Conservation (phyloP, 2,113 vertebrate genomes). For the Halcyon malimbica region DNA sequence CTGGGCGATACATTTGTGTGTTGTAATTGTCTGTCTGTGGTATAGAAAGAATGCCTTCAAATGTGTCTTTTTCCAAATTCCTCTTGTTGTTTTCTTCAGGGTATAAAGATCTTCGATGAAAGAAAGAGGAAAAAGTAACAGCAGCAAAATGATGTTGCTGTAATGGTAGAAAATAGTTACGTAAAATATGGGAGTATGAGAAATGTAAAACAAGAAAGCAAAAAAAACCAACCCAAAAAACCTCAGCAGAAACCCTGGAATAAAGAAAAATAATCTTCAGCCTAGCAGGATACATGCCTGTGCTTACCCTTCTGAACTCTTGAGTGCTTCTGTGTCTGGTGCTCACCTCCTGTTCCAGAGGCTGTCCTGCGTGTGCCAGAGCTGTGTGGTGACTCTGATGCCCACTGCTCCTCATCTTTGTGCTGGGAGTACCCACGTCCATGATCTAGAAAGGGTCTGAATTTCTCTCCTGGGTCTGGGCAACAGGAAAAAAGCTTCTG, state of each 20-base stretch:
- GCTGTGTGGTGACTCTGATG: too few relatives aligned
- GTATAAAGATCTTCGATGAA: neutral
- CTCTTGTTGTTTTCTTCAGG: neutral
- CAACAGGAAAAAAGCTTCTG: neutral
- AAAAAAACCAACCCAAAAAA: neutral
- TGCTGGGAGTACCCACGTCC: too few relatives aligned
- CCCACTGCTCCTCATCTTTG: too few relatives aligned
- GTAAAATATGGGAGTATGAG: neutral
- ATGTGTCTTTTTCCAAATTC: neutral
- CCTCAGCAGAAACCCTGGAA: neutral
- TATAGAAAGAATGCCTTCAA: neutral
- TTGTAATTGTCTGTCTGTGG: neutral
- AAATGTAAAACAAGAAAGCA: neutral
- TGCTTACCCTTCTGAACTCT: neutral
- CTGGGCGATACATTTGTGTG: neutral
- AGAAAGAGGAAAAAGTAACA: neutral
- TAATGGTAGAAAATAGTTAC: neutral
- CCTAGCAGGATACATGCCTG: accelerated
- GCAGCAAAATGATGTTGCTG: neutral
- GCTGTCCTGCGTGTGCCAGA: neutral
- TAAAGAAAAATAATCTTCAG: neutral
- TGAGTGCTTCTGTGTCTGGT: neutral
- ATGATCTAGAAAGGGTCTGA: neutral
- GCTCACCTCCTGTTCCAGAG: neutral
- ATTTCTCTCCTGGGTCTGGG: neutral